Conservation (phyloP, 2,797 vertebrate genomes). For the Pipistrellus pygmaeus region DNA sequence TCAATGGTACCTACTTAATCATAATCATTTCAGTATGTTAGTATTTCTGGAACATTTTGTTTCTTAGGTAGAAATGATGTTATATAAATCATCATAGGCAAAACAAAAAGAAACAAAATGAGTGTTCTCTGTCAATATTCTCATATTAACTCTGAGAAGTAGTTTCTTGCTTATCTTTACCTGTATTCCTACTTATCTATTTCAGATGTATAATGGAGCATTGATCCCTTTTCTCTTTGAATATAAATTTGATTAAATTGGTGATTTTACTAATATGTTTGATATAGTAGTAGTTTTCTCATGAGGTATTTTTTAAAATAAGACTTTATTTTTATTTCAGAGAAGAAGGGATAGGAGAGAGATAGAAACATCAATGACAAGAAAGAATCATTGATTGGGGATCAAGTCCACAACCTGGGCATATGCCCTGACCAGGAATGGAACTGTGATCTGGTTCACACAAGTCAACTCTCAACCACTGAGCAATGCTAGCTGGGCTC, state of each 20-base stretch:
- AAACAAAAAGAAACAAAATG: neutral
- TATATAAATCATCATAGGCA: neutral
- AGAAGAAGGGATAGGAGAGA: too few species aligned
- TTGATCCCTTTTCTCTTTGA: neutral
- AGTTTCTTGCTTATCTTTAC: neutral
- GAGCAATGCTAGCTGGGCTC: too few species aligned
- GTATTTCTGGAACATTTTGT: neutral
- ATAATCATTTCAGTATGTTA: constrained; percentile 19
- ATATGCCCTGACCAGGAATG: too few species aligned
- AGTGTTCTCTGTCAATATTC: neutral
- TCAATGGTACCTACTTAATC: constrained; percentile 28
- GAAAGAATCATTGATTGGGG: too few species aligned
- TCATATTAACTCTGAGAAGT: neutral
- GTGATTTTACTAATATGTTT: neutral
- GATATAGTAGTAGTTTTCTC: neutral
- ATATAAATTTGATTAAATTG: neutral
- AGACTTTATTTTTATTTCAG: too few species aligned
- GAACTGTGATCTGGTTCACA: too few species aligned
- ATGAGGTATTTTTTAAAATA: neutral
- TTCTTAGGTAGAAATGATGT: neutral
- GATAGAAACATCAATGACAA: too few species aligned
- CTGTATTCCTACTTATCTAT: neutral
- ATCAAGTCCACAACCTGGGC: too few species aligned
- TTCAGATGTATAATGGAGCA: neutral
- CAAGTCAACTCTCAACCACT: too few species aligned